Evolutionary conservation across 2,888 invertebrate genomes (phyloP), one percentile per base, ranked within the genome.

Genomic region (Microctonus hyperodae): DNA sequence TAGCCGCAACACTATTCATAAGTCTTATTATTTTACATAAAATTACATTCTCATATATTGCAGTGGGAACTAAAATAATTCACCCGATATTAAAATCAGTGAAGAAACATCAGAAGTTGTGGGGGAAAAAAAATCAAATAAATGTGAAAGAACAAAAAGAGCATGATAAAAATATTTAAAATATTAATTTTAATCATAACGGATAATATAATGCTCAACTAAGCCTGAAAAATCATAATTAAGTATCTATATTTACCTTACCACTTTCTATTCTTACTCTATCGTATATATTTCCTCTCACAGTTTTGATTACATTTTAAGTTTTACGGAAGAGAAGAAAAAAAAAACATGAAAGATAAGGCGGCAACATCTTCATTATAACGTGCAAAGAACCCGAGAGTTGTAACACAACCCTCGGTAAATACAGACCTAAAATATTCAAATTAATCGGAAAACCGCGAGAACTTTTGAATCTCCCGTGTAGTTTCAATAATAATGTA

Each of bases 181-280:
- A n/a, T n/a, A n/a, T n/a, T n/a, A n/a, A n/a, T n/a, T n/a, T n/a
- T n/a, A n/a, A n/a, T n/a, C n/a, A n/a, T n/a, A n/a, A n/a, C n/a
- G n/a, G n/a, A n/a, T n/a, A n/a, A n/a, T n/a, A n/a, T n/a, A n/a
- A n/a, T n/a, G n/a, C n/a, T n/a, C 31, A 72, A 73, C 66, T 70
- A 70, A 71, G 74, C 74, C 75, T 70, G 74, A 78, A 76, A 77
- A 80, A 80, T 79, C 78, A 80, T 80, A 81, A 81, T 81, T 80
- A 79, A 81, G 78, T 77, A 76, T 76, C 76, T 20, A 13, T 37
- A 37, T 37, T n/a, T 37, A 13, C 37, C 2, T 37, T 5, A n/a
- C n/a, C n/a, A 10, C 33, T 16, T 28, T 31, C 31, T n/a, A 13
- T 16, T 28, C 31, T 35, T 37, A 22, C 22, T 5, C 57, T n/a